Base-by-base conservation (phyloP, 2,797 vertebrate species). In the Oceanodroma leucorhoa region DNA sequence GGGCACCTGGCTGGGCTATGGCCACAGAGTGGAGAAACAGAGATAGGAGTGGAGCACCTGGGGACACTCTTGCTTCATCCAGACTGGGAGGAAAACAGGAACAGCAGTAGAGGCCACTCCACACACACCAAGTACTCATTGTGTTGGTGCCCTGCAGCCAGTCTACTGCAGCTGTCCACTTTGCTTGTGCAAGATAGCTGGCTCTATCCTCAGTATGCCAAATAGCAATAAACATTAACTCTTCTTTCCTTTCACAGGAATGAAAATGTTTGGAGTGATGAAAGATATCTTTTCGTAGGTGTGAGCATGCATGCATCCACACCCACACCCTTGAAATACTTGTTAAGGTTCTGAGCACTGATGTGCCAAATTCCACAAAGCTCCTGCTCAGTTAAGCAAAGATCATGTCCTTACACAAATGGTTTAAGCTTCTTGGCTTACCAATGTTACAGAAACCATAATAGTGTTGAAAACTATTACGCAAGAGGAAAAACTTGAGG, bases 1-100 rank as follows among this genome's bases (percentile, higher is more conserved):
- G 32, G 3, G 1, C 7, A 10, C 5, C 19, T 40, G 14, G 1
- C 13, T 11, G 2, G 29, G 14, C 32, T 60, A 7, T 12, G 29
- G 43, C 26, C 15, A 51, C 9, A 32, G 12, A 50, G 9, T 6
- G 30, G 16, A 40, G 48, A 32, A 61, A 15, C 46, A 61, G 46
- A 36, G 22, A 6, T 27, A 16, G 40, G 15, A 67, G 21, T 9
- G 67, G 40, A 29, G 6, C 1, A 3, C 10, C n/a, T 48, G 45
- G 36, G 13, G 14, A 21, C 26, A 34, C 0, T 53, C 10, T 34
- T 78, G 10, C 20, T 73, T 8, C 8, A 19, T 75, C 20, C 38
- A 71, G 13, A 10, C 1, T 46, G 19, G 23, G 30, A 7, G 4
- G 4, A 30, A 67, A 70, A 26, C 0, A 2, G 19, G 7, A 32